Conservation (phyloP, 2,113 vertebrate genomes). For the Mystacornis crossleyi region DNA sequence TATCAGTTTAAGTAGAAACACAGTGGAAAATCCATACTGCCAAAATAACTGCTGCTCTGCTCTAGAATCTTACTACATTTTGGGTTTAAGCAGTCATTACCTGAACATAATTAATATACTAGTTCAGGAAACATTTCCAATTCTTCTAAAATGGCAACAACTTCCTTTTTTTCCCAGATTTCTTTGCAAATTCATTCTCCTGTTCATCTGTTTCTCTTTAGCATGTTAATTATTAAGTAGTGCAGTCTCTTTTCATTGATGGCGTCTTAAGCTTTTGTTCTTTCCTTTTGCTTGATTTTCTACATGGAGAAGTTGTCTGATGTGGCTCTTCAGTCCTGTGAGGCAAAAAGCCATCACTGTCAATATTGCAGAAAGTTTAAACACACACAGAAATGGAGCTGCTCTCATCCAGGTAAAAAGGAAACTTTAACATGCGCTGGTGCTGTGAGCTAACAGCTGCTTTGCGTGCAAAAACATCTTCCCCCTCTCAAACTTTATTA, state of each 20-base stretch:
- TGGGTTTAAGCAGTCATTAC: not conserved
- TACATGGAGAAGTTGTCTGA: not conserved
- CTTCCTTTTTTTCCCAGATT: not conserved
- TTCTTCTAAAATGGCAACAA: not conserved
- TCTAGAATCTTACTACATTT: not conserved
- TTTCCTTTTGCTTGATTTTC: not conserved
- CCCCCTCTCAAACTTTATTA: slow-evolving; percentile 1
- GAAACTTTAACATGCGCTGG: not conserved
- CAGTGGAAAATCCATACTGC: not conserved
- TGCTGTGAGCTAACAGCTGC: not conserved
- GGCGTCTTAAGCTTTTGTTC: not conserved
- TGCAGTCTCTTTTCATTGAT: not conserved
- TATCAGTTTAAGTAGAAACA: not conserved
- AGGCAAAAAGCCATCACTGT: not conserved
- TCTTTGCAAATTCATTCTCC: not conserved
- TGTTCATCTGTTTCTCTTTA: not conserved
- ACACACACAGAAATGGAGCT: not conserved
- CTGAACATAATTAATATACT: not conserved
- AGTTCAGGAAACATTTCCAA: not conserved
- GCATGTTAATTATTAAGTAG: not conserved
- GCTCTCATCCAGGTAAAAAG: not conserved
- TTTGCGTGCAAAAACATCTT: not conserved
- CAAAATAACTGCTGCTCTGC: not conserved
- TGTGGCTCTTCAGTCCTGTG: not conserved
- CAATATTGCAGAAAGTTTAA: not conserved